Conservation (phyloP, 1,140 invertebrate genomes). For the Odontomachus brunneus region DNA sequence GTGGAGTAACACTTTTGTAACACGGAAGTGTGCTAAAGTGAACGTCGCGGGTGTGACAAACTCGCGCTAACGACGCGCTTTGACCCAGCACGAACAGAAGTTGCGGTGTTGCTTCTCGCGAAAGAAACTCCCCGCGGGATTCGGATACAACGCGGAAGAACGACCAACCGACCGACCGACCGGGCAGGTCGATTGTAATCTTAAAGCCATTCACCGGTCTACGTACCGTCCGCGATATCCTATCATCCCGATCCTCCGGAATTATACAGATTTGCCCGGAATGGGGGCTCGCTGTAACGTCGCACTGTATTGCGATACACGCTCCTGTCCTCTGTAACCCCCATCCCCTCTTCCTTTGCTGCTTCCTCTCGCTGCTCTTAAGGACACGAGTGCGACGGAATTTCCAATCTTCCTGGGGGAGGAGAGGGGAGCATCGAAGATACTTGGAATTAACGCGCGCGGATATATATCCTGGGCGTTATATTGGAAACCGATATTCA, state of each 20-base stretch:
- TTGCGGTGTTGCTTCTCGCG: background rate
- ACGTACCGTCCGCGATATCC: conserved; percentile 25
- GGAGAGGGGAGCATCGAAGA: conserved; percentile 32
- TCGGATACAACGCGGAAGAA: too few relatives aligned
- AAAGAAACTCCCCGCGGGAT: background rate
- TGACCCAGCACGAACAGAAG: too few relatives aligned
- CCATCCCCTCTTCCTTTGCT: too few relatives aligned
- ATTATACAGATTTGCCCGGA: conserved; percentile 62
- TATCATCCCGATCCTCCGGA: conserved; percentile 38
- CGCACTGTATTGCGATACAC: background rate
- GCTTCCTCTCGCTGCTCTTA: background rate
- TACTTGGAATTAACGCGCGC: conserved; percentile 66
- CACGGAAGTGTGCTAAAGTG: too few relatives aligned
- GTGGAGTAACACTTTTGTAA: background rate
- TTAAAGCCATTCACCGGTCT: conserved; percentile 61
- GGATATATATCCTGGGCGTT: conserved; percentile 65
- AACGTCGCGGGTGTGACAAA: too few relatives aligned
- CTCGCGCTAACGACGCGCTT: too few relatives aligned
- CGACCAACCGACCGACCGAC: background rate
- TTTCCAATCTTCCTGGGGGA: conserved; percentile 58
- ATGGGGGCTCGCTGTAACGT: conserved; percentile 24
- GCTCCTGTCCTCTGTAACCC: background rate
- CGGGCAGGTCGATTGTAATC: conserved; percentile 37
- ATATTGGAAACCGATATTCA: conserved; percentile 74
- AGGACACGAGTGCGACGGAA: conserved; percentile 38